phyloP scores from a whole-genome alignment of 92 coral and sea anemone genomes.

The Phenganax subtilis region DNA sequence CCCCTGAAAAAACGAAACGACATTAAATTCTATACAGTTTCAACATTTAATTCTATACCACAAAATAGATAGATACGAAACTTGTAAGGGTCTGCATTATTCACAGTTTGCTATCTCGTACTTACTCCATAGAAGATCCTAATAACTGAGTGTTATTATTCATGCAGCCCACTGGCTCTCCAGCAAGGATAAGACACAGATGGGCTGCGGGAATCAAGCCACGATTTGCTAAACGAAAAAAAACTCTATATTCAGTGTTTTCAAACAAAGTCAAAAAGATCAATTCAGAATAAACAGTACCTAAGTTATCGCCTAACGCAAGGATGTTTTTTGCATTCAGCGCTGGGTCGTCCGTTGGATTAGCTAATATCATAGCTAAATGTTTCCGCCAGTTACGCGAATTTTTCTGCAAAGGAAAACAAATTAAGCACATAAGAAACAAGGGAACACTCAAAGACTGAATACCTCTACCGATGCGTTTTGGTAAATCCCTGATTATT shows the following conservation, averaged over 20 bases:
- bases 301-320: constrained; percentile 65
- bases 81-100: too few relatives aligned
- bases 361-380: constrained; percentile 86
- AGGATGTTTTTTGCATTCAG: constrained; percentile 55
- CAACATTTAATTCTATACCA: too few relatives aligned
- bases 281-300: constrained; percentile 11
- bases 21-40: too few relatives aligned
- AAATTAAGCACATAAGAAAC: not conserved
- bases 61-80: too few relatives aligned
- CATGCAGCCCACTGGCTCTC: constrained; percentile 50
- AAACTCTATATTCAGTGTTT: not conserved
- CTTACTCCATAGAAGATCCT: constrained; percentile 70
- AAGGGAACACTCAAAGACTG: too few relatives aligned
- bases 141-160: constrained; percentile 60
- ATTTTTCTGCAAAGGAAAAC: constrained; percentile 33
- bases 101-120: not conserved
- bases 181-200: constrained; percentile 79
- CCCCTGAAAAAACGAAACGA: too few relatives aligned
- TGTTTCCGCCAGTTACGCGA: constrained; percentile 72
- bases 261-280: constrained; percentile 16
- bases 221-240: constrained; percentile 39
- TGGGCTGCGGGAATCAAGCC: constrained; percentile 70
- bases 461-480: too few relatives aligned
- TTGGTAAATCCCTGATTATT: too few relatives aligned
- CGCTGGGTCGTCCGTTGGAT: constrained; percentile 72